Percentiles rank a stretch among this genome's conserved stretches.
Evolutionary conservation across 2,888 invertebrate species (phyloP).

Genomic region (Chalcosyrphus nemorum): DNA sequence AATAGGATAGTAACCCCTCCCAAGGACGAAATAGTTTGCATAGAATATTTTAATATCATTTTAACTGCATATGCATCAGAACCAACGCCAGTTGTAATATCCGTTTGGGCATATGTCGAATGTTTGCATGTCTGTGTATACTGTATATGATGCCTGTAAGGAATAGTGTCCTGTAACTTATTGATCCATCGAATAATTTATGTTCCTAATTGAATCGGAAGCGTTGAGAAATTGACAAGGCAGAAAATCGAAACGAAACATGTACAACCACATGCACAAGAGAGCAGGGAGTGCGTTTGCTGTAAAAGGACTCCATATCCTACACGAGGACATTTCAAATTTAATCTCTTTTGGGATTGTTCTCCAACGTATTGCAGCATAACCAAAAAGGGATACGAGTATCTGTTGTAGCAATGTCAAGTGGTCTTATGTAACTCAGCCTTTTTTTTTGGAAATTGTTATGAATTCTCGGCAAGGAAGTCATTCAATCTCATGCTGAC

Average conservation of each 20-base stretch:
- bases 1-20: neutral
- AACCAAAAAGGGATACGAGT: neutral
- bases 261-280: conserved; percentile 36
- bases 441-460: neutral
- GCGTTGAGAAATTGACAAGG: conserved; percentile 72
- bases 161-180: conserved; percentile 56
- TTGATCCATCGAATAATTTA: conserved; percentile 70
- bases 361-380: conserved; percentile 7
- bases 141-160: neutral
- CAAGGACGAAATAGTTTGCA: conserved; percentile 59
- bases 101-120: conserved; percentile 22
- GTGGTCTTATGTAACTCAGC: neutral
- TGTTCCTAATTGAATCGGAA: conserved; percentile 71
- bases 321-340: conserved; percentile 15
- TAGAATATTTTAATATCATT: conserved; percentile 65
- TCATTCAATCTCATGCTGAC: neutral
- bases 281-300: neutral
- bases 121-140: neutral
- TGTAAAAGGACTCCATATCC: neutral
- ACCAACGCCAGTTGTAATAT: conserved; percentile 50
- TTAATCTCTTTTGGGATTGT: conserved; percentile 27
- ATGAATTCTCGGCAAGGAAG: neutral
- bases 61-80: conserved; percentile 45
- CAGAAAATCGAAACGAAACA: conserved; percentile 71
- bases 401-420: neutral